phyloP scores from a whole-genome alignment of 2,888 invertebrate genomes.

The Opisthograptis luteolata region DNA sequence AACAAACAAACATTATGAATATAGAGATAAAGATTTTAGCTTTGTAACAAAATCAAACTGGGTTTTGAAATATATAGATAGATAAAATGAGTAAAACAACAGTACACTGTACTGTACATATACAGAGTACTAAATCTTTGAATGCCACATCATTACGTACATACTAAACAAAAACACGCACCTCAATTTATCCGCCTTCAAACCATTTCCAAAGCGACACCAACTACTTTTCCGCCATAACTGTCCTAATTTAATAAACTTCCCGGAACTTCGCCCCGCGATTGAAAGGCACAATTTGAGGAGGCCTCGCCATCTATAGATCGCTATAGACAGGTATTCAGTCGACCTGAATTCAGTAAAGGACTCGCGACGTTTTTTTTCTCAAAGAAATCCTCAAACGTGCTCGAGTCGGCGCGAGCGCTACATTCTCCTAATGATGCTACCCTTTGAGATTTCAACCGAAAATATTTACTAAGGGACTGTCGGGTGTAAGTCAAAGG shows the following conservation, averaged over 20 bases:
- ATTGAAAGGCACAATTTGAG: conserved; percentile 19
- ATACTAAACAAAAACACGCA: neutral
- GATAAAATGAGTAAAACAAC: too few species aligned
- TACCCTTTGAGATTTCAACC: conserved; percentile 66
- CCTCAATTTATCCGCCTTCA: neutral
- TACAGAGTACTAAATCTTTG: too few species aligned
- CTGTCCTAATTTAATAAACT: conserved; percentile 19
- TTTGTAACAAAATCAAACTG: too few species aligned
- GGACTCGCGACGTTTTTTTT: conserved; percentile 38
- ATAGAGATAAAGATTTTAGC: too few species aligned
- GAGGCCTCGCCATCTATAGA: neutral
- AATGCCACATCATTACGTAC: neutral
- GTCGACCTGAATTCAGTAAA: conserved; percentile 20
- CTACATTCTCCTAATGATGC: conserved; percentile 57
- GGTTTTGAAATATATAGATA: too few species aligned
- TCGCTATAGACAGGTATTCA: conserved; percentile 11
- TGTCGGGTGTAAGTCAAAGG: conserved; percentile 11
- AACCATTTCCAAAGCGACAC: conserved; percentile 1
- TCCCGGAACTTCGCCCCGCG: conserved; percentile 9
- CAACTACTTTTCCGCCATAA: conserved; percentile 14
- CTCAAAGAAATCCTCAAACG: conserved; percentile 43
- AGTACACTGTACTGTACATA: too few species aligned
- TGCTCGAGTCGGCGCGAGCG: conserved; percentile 27
- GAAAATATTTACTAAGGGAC: conserved; percentile 54
- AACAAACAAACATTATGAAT: too few species aligned